phyloP scores from a whole-genome alignment of 2,888 invertebrate genomes.

The Diachrysia chrysitis region DNA sequence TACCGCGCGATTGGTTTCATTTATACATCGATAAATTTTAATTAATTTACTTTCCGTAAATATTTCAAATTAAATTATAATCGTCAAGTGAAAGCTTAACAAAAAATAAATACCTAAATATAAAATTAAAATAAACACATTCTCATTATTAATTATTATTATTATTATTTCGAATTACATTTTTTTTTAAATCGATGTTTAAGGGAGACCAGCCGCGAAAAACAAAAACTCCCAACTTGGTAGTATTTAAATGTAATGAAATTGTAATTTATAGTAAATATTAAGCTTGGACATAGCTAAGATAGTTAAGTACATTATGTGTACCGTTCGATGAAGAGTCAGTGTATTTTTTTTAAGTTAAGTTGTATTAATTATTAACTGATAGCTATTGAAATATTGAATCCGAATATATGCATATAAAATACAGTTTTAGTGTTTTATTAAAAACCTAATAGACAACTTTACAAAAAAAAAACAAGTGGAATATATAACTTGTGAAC shows the following conservation, averaged over 20 bases:
- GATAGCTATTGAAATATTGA: constrained; percentile 88
- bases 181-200: constrained; percentile 36
- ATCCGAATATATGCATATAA: constrained; percentile 89
- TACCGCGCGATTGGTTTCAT: constrained; percentile 28
- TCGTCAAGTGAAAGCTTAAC: neutral
- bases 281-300: constrained; percentile 87
- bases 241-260: constrained; percentile 83
- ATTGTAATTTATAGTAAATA: constrained; percentile 86
- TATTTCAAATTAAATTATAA: neutral
- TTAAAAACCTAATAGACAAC: constrained; percentile 50
- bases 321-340: constrained; percentile 81
- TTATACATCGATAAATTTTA: constrained; percentile 44
- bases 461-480: neutral
- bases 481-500: too few species aligned
- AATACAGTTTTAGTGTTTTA: constrained; percentile 77
- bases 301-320: constrained; percentile 79
- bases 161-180: too few species aligned
- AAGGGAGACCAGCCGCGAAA: constrained; percentile 47
- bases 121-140: neutral
- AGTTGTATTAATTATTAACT: constrained; percentile 83
- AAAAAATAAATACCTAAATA: neutral
- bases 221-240: constrained; percentile 48
- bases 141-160: neutral
- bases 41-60: neutral
- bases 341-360: constrained; percentile 87